A percentile compares a stretch with the other conserved stretches of the same genome.
phyloP scores from a whole-genome alignment of 2,797 vertebrate species.

The Heteromormyrus szaboi region DNA sequence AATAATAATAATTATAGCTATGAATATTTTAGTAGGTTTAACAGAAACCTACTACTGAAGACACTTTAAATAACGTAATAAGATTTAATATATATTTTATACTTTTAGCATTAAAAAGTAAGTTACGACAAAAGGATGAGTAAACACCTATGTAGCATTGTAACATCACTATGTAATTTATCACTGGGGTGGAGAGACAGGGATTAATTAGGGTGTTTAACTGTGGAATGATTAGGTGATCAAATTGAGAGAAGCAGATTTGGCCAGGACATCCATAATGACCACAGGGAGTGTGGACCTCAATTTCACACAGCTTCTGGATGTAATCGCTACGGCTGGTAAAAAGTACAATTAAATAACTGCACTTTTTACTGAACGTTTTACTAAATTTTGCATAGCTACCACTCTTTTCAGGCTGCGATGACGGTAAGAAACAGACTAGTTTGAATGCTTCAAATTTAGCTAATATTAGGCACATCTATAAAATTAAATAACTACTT shows the following conservation, averaged over 20 bases:
- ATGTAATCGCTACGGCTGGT: not conserved
- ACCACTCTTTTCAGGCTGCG: not conserved
- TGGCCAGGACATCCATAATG: conserved; percentile 17
- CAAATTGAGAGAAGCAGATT: conserved; percentile 12
- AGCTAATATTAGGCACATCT: not conserved
- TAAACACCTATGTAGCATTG: not conserved
- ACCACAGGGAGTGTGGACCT: not conserved
- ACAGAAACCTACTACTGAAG: not conserved
- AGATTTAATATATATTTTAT: not conserved
- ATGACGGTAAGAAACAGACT: not conserved
- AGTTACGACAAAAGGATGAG: not conserved
- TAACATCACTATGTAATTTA: not conserved
- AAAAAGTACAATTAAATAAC: not conserved
- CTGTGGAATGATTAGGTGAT: conserved; percentile 9
- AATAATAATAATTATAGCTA: not conserved
- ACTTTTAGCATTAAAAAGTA: not conserved
- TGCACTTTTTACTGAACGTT: not conserved
- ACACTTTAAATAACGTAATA: not conserved
- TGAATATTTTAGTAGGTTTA: not conserved
- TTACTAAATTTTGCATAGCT: not conserved
- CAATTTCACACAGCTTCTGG: conserved; percentile 1
- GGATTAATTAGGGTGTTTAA: conserved; percentile 16
- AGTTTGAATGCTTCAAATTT: not conserved
- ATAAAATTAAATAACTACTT: not conserved
- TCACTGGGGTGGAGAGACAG: conserved; percentile 7